Evolutionary conservation across 1,140 invertebrate genomes (phyloP), one percentile per base, ranked within the genome.

Genomic region (Mizuhopecten yessoensis): DNA sequence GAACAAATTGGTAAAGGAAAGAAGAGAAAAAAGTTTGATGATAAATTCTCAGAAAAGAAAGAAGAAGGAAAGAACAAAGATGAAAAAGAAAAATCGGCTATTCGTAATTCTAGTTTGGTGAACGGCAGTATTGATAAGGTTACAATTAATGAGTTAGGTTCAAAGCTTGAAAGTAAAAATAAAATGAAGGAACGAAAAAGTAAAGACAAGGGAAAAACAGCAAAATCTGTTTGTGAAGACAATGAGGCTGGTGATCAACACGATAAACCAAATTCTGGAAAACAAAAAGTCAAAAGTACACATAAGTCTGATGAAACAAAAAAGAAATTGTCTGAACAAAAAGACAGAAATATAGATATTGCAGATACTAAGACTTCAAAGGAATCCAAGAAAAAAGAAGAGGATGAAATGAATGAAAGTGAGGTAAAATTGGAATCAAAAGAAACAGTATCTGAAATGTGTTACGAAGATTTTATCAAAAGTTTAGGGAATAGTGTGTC

Each of bases 1-100:
- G 42, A 90, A 33, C 33, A 86, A 86, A 88, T 45, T 45, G 15
- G 34, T 9, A 34, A 90, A 88, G 87, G 90, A 90, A 45, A 90
- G 86, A 33, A 87, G 34, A 34, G 39, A 87, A 87, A 87, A 88
- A 34, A 88, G 87, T 17, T 36, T 34, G 39, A 49, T 13, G 42
- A 90, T 34, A 34, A 90, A 90, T 33, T 87, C 34, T n/a, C 87
- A 49, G 34, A 49, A 57, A 87, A 33, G 36, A n/a, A 87, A 23
- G 87, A 88, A 87, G 87, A 49, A 34, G 9, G 5, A 87, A 34
- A 39, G 33, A n/a, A 87, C 9, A 34, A 23, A 45, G 36, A 90
- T 34, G 34, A 90, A 87, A 39, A 23, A 45, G 36, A 90, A 39
- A 86, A 88, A 57, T 23, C 20, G 13, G 20, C 20, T 0, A 42